Evolutionary conservation across 2,113 vertebrate species (phyloP), one percentile per base, ranked within the genome.

Genomic region (Larimichthys crocea): DNA sequence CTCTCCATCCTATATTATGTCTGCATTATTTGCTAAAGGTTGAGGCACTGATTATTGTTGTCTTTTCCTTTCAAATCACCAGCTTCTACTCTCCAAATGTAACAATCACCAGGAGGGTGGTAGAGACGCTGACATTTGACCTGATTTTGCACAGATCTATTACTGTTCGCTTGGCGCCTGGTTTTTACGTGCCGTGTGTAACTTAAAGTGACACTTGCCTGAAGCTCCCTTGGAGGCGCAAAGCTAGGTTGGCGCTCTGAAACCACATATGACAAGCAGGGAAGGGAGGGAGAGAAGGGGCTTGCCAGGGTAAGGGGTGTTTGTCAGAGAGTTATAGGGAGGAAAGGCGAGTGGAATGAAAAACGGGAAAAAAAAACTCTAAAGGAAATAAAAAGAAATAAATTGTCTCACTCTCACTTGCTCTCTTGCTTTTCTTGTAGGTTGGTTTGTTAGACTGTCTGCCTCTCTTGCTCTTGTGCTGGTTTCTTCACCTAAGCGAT

Each of bases 191-290:
- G 94, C 95, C 92, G 92, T 91, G 93, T 96, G 96, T 97, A 97
- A 98, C 96, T 96, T 96, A 97, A 97, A 97, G 95, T 97, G 97
- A 97, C 97, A 98, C 94, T 97, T 95, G 96, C 97, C 97, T 94
- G 94, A 93, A 97, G 97, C 96, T 96, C 95, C 96, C 97, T 97
- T 92, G 87, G 92, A 97, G 97, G 97, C 94, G 90, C 93, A 90
- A 95, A 94, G 96, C 95, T 92, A 94, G 95, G 94, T 95, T 93
- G 95, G 95, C 94, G 94, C 96, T 97, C 95, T 96, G 94, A 97
- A 97, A 98, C 96, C 93, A 95, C 96, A 95, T 95, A 97, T 97
- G 95, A 96, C 95, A 96, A 96, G 94, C 79, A 92, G 89, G 86
- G 93, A 86, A 89, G 87, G 77, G 70, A 60, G 83, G 59, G 40